Percentiles rank a stretch among this genome's conserved stretches.
Evolutionary conservation across 2,113 vertebrate species (phyloP).

Genomic region (Alosa alosa): DNA sequence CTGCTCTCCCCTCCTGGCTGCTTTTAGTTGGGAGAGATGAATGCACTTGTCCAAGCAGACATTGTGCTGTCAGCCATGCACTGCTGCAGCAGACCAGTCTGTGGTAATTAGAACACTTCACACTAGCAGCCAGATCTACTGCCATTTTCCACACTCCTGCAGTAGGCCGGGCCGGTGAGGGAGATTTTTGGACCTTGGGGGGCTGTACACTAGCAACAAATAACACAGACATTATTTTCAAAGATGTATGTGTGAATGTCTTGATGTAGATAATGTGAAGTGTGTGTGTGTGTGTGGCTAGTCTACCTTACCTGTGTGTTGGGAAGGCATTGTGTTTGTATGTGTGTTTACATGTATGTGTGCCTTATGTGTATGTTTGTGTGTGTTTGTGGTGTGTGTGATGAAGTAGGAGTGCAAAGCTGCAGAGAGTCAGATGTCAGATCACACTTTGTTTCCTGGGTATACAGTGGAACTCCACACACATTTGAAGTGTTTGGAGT

Average conservation of each 20-base stretch:
- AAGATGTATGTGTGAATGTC: neutral
- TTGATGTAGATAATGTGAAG: neutral
- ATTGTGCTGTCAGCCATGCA: constrained; percentile 33
- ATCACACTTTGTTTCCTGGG: too few relatives aligned
- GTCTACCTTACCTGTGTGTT: too few relatives aligned
- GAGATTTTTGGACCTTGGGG: too few relatives aligned
- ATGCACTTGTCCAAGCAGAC: constrained; percentile 46
- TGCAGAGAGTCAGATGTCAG: too few relatives aligned
- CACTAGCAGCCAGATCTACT: neutral
- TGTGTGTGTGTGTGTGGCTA: neutral
- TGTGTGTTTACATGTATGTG: too few relatives aligned
- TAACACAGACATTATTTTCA: neutral
- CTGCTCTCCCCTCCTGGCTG: neutral
- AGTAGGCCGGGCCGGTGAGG: neutral
- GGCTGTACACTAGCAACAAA: too few relatives aligned
- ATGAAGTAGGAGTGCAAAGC: neutral
- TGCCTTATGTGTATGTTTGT: too few relatives aligned
- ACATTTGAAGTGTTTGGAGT: too few relatives aligned
- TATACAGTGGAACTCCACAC: too few relatives aligned
- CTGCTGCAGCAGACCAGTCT: constrained; percentile 21
- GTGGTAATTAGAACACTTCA: constrained; percentile 48
- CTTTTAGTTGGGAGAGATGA: constrained; percentile 48
- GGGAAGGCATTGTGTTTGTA: neutral
- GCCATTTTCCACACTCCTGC: constrained; percentile 13
- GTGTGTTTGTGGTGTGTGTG: neutral